These are phyloP conservation scores for Diploscapter pachys DNA, from an alignment of 1,140 invertebrate genomes.

Conservation along the genomic window DNA sequence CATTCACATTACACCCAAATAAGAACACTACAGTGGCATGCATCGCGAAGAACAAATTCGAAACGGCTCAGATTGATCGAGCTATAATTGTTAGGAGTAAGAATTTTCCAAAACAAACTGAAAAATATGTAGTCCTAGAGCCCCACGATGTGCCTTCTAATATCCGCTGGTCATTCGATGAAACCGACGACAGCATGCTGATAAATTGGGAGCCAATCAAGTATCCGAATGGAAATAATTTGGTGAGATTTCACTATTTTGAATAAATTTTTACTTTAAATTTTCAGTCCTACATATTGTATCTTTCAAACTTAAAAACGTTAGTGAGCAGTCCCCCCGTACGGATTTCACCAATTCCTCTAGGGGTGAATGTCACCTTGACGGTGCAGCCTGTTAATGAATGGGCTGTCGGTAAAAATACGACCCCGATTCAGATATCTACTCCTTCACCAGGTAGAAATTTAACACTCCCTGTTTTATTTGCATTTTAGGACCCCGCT, in stretches of 20 bases:
- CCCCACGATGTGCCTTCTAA: constrained; percentile 12
- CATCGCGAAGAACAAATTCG: constrained; percentile 12
- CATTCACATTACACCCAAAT: constrained; percentile 11
- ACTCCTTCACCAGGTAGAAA: too few species aligned
- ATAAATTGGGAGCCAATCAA: constrained; percentile 23
- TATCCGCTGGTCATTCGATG: constrained; percentile 17
- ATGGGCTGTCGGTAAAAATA: too few species aligned
- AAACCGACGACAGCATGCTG: constrained; percentile 10
- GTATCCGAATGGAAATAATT: constrained; percentile 16
- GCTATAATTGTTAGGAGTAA: constrained; percentile 20
- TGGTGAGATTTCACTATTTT: background rate
- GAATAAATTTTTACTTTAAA: too few species aligned
- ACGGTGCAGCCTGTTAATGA: too few species aligned
- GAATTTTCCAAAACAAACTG: background rate
- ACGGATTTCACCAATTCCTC: background rate
- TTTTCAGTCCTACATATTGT: constrained; percentile 6
- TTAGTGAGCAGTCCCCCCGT: constrained; percentile 15
- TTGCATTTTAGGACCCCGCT: too few species aligned
- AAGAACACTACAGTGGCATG: constrained; percentile 17
- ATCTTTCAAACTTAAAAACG: constrained; percentile 19
- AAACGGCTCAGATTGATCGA: constrained; percentile 5
- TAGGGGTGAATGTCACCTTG: too few species aligned
- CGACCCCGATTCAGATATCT: too few species aligned
- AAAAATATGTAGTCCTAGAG: background rate
- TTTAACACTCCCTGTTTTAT: too few species aligned